Evolutionary conservation across 2,113 vertebrate species (phyloP), one percentile per base, ranked within the genome.

Genomic region (Gymnorhina tibicen): DNA sequence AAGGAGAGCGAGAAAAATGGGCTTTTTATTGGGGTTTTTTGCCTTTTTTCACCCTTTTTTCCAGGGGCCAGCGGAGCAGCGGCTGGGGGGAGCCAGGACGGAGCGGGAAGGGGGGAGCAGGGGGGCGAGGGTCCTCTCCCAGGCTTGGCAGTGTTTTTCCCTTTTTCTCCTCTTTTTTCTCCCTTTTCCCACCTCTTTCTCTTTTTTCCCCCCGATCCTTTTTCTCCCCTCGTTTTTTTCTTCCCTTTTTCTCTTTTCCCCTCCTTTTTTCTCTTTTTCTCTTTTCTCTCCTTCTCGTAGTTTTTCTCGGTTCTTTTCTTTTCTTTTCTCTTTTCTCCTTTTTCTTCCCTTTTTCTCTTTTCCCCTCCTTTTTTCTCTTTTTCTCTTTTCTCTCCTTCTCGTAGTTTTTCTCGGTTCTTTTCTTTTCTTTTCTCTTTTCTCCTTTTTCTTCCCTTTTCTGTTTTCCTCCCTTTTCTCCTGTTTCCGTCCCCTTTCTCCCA

Each of bases 11-110:
- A 68, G 70, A 59, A 87, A 89, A 81, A 49, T 8, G n/a, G 55
- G 53, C 41, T 46, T 56, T 64, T 66, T 82, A 63, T n/a, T 28
- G 26, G 46, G 4, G 0, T 4, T 66, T 77, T 85, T 84, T 28
- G 21, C 6, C 20, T 27, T 44, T 41, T 30, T 2, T 20, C 5
- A 7, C 58, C 18, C 17, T 32, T 60, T 82, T 52, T 53, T 50
- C 21, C 50, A 52, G 59, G 39, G 55, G 14, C 35, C 3, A 14
- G 41, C 2, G 0, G 41, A 59, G 78, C 68, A 74, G 68, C 1
- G 1, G 60, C 52, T 6, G 23, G 22, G n/a, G 52, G 33, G 44
- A 81, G 33, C 44, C 1, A 3, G 37, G 52, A 74, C 1, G 0
- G 11, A 62, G 72, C 0, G 1, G 86, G n/a, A 27, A 77, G 32